Evolutionary conservation across 1,140 invertebrate genomes (phyloP).

Genomic region (Trachymyrmex cornetzi): DNA sequence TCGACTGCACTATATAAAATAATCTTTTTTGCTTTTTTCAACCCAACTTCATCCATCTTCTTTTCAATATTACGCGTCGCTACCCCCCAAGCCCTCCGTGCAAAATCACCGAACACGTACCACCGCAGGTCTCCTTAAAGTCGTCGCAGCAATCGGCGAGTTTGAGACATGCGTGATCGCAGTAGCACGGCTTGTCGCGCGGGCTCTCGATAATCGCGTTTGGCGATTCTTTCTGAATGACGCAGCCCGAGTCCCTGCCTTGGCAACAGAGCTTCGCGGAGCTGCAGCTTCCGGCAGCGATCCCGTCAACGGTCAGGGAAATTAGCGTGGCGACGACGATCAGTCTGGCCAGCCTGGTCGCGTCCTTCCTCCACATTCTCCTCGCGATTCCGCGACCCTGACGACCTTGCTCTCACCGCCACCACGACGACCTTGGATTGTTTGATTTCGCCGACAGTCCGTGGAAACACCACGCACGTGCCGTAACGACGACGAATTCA

Average conservation of each 20-base stretch:
- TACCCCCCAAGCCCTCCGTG: background rate
- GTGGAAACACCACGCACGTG: conserved; percentile 25
- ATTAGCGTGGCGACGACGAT: conserved; percentile 39
- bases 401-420: conserved; percentile 40
- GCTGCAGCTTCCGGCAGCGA: conserved; percentile 89
- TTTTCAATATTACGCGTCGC: background rate
- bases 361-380: conserved; percentile 57
- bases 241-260: conserved; percentile 94
- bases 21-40: background rate
- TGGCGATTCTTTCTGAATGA: conserved; percentile 93
- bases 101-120: conserved; percentile 86
- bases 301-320: conserved; percentile 34
- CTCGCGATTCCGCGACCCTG: conserved; percentile 53
- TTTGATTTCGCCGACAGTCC: background rate
- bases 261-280: conserved; percentile 93
- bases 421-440: conserved; percentile 32
- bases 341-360: conserved; percentile 33
- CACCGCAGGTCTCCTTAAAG: conserved; percentile 94
- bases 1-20: too few relatives aligned
- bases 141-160: conserved; percentile 95
- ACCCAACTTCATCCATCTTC: background rate
- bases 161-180: conserved; percentile 95
- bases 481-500: background rate
- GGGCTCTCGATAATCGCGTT: conserved; percentile 94
- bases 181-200: conserved; percentile 95